Evolutionary conservation across 2,888 invertebrate genomes (phyloP), one percentile per base, ranked within the genome.

Genomic region (Cheiracanthium punctorium): DNA sequence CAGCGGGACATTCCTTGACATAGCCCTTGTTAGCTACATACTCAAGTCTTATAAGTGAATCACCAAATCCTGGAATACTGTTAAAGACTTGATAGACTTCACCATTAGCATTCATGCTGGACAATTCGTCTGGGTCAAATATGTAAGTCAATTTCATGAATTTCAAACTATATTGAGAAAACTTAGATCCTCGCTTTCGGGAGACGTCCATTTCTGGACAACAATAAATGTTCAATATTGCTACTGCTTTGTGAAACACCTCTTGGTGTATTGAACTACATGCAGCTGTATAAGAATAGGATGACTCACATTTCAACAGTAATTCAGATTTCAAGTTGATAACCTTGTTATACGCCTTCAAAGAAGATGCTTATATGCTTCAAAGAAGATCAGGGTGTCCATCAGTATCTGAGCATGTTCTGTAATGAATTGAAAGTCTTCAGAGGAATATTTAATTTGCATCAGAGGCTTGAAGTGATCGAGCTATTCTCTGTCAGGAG

Each of bases 51-150:
- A 32, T n/a, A 32, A 32, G 32, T 29, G 69, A 12, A 37, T 69
- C 69, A 69, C 10, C 33, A 10, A 69, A n/a, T 69, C 32, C 69
- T 32, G 30, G 69, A 37, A 69, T 32, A 32, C 37, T 32, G 30
- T 32, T 29, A n/a, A 29, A 65, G 8, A 65, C 65, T n/a, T n/a
- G n/a, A n/a, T n/a, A n/a, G 8, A 65, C 12, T 29, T 24, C 65
- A 17, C 24, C 65, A 10, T 65, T 24, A 65, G 17, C 24, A 65
- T 65, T 65, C 65, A 8, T 2, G 65, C 24, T 65, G 65, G 65
- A 2, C 2, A 65, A 20, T 65, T 65, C 1, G 65, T 65, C 29
- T 20, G 12, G 65, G 65, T 65, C 65, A 65, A 65, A 24, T 24
- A 10, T 24, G 2, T n/a, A 4, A 65, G 24, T 17, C 8, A 17